Evolutionary conservation across 1,140 invertebrate species (phyloP), one percentile per base, ranked within the genome.

Genomic region (Psix sp.): DNA sequence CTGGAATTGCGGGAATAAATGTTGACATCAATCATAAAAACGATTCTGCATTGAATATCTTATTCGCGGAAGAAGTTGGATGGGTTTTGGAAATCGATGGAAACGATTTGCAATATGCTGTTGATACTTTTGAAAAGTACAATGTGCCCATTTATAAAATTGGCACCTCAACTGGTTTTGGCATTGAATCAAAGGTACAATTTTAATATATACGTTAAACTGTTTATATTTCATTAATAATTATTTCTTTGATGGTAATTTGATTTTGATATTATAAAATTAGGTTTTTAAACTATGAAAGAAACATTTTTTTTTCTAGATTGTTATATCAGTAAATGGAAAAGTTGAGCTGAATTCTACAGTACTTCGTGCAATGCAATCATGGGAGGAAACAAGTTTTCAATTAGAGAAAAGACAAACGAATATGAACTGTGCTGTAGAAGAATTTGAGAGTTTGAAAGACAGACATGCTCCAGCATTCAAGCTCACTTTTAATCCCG

Each of bases 351-450:
- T 98, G 1, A 83, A 92, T 24, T 90, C 91, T 10, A 87, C 88
- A 3, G 88, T 98, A 15, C 82, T 90, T 14, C 80, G 89, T 0
- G 83, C 97, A 15, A 92, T 95, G 82, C 89, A 91, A 77, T 90
- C 93, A 68, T 99, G 97, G 98, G 98, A 99, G 87, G 94, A 97
- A 82, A 98, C 97, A 0, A 98, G 96, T 86, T 98, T 94, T 80
- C 91, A 92, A 68, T 82, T 99, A 31, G 97, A 99, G 83, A 88
- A 91, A 62, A 87, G 91, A 7, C 98, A 99, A 87, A 92, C 93
- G 3, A 94, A 96, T 76, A 84, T 90, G 1, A 86, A 91, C 2
- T 97, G 94, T 82, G 94, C 95, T 1, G 80, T 89, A 33, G 90
- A 94, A 77, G 97, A 99, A 86, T 95, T 90, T 82, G 80, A 89